These are phyloP conservation scores for Karalla daura DNA, from an alignment of 2,797 vertebrate genomes.

Conservation along the genomic window DNA sequence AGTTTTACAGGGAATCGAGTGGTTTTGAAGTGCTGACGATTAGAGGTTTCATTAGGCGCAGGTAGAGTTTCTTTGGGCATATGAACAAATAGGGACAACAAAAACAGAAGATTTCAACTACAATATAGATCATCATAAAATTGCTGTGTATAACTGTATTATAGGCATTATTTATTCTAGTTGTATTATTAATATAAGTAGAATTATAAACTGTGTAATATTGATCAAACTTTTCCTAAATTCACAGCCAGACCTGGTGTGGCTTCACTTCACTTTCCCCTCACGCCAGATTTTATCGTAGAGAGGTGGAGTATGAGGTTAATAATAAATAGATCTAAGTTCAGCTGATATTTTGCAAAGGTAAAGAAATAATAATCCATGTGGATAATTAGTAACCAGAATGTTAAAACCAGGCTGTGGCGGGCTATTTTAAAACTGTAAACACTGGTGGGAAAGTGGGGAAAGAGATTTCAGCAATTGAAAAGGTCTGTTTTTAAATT, in stretches of 20 bases:
- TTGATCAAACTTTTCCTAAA: background rate
- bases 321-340: constrained; percentile 83
- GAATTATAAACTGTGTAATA: background rate
- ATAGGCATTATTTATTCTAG: background rate
- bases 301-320: constrained; percentile 70
- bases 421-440: constrained; percentile 81
- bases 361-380: constrained; percentile 80
- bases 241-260: background rate
- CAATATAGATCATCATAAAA: background rate
- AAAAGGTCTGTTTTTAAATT: too few relatives aligned
- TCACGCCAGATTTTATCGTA: constrained; percentile 29
- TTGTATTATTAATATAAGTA: background rate
- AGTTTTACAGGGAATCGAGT: constrained; percentile 31
- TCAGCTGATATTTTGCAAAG: constrained; percentile 81
- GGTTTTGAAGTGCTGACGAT: constrained; percentile 13
- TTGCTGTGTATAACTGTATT: background rate
- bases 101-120: background rate
- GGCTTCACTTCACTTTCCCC: constrained; percentile 30
- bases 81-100: background rate
- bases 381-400: constrained; percentile 87
- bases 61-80: too few relatives aligned
- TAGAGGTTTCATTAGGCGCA: too few relatives aligned
- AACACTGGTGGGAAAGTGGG: constrained; percentile 48
- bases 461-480: too few relatives aligned
- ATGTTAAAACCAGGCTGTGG: constrained; percentile 70